Percentiles rank a stretch among this genome's conserved stretches.
These are phyloP conservation scores for Oscarella lobularis DNA, from an alignment of 37 sponge, comb jelly and placozoan species.

Conservation along the genomic window DNA sequence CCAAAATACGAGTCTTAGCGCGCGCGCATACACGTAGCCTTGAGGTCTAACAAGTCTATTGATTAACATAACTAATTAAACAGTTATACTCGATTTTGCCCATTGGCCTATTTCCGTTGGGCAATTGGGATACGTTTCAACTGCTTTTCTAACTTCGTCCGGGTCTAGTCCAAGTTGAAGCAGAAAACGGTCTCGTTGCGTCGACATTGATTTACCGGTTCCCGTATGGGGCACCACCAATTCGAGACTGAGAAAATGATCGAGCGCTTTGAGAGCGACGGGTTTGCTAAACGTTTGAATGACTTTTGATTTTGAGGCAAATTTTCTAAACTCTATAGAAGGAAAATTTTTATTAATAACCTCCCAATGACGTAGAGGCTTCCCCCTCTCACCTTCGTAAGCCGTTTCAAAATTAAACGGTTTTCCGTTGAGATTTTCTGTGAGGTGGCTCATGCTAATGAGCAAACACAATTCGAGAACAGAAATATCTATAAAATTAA, in stretches of 20 bases:
- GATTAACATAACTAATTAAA: too few relatives aligned
- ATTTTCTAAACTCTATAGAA: slow-evolving; percentile 4
- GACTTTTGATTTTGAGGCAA: not conserved
- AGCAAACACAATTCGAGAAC: slow-evolving; percentile 64
- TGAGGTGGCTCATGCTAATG: slow-evolving; percentile 48
- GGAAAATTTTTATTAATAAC: too few relatives aligned
- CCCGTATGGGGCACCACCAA: not conserved
- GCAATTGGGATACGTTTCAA: slow-evolving; percentile 37
- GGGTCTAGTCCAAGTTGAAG: slow-evolving; percentile 19
- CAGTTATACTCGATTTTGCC: slow-evolving; percentile 27
- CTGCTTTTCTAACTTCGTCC: slow-evolving; percentile 21
- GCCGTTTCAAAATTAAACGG: slow-evolving; percentile 90
- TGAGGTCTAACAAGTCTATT: too few relatives aligned
- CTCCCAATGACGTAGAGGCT: too few relatives aligned
- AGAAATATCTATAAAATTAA: slow-evolving; percentile 21
- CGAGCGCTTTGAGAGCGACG: too few relatives aligned
- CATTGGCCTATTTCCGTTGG: slow-evolving; percentile 52
- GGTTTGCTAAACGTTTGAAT: not conserved
- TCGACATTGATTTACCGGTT: not conserved
- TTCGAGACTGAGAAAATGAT: not conserved
- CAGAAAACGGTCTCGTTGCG: slow-evolving; percentile 22
- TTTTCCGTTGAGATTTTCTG: slow-evolving; percentile 17
- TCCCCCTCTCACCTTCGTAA: slow-evolving; percentile 40
- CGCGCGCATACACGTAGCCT: too few relatives aligned
- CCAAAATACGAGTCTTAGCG: too few relatives aligned